These are phyloP conservation scores for Enhydra lutris DNA, from an alignment of 2,113 vertebrate species.

Conservation along the genomic window DNA sequence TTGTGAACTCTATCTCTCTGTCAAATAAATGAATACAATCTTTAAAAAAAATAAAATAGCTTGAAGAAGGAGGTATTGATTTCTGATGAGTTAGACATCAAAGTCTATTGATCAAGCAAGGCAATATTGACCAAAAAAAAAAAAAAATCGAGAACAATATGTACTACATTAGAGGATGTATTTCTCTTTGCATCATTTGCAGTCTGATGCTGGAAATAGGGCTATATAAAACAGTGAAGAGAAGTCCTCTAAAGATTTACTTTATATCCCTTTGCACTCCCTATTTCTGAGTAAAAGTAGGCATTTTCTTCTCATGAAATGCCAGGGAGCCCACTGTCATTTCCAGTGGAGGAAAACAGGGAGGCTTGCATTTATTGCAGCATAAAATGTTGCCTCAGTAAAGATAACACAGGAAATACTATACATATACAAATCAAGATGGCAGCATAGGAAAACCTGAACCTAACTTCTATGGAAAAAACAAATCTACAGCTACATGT, in stretches of 20 bases:
- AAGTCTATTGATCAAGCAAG: background rate
- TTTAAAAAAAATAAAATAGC: background rate
- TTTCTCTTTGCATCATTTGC: background rate
- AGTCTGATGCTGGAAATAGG: background rate
- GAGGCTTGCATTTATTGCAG: background rate
- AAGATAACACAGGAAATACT: background rate
- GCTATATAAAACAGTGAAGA: background rate
- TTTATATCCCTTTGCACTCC: background rate
- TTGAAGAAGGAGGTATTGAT: background rate
- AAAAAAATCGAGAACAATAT: background rate
- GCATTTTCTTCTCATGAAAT: background rate
- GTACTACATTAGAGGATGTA: background rate
- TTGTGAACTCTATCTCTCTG: no score
- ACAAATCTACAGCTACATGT: no score
- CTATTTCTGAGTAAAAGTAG: background rate
- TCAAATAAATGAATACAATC: no score
- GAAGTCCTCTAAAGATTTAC: background rate
- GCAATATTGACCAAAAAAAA: background rate
- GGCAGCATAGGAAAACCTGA: background rate
- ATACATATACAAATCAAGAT: background rate
- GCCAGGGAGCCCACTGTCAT: background rate
- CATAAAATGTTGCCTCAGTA: background rate
- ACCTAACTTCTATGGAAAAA: background rate
- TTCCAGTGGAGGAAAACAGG: background rate
- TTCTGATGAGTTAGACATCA: background rate